Evolutionary conservation across 2,797 vertebrate species (phyloP), one percentile per base, ranked within the genome.

Genomic region (Centropyge bicolor): DNA sequence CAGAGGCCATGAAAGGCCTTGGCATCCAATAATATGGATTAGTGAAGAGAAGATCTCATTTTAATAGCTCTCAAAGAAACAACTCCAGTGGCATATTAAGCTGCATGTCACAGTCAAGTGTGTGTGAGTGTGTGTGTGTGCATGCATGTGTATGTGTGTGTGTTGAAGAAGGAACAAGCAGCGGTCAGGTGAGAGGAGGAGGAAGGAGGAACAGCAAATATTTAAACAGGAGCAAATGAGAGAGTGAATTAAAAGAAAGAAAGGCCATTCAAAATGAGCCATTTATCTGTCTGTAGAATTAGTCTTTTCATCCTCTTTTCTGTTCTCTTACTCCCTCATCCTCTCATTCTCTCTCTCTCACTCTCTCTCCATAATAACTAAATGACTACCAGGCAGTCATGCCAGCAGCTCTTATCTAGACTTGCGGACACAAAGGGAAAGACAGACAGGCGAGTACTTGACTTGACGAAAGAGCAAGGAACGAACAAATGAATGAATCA

Each of bases 381-480:
- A 97, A 96, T 96, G 95, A 95, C 95, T 94, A 95, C 90, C 67
- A 88, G 92, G 94, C 95, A 97, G 96, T 96, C 95, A 94, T 95
- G 95, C 96, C 95, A 95, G 96, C 95, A 85, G 92, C 90, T 90
- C 91, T 94, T 94, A 94, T 94, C 92, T 92, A 71, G 81, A 84
- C 90, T 78, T 10, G 10, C 2, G 81, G 83, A 91, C 87, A 94
- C 91, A 94, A 94, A 88, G 92, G 81, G 93, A 94, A 95, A 96
- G 95, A 96, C 94, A 95, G 96, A 94, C 94, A 95, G 95, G 96
- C 84, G 80, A 96, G 95, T 93, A 96, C 96, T 97, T 97, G 97
- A 97, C 96, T 98, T 97, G 96, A 94, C 94, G 95, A 95, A 96
- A 94, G 94, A 91, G 94, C 94, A 94, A 95, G 93, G 85, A 84